Evolutionary conservation across 1,140 invertebrate species (phyloP).

Genomic region (Notospermus geniculatus): DNA sequence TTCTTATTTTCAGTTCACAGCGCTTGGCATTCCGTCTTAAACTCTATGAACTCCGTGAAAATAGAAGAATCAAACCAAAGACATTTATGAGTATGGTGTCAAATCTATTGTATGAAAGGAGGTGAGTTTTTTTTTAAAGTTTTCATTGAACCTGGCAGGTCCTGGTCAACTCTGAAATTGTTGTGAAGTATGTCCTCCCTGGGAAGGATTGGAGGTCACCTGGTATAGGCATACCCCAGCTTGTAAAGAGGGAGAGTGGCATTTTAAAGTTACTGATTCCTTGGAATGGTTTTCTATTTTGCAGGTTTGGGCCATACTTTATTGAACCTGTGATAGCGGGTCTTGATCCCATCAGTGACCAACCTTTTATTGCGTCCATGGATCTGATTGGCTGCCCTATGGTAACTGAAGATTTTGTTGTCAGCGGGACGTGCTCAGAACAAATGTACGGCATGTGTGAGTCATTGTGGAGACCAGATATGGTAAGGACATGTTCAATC

Average conservation of each 20-base stretch:
- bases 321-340: conserved; percentile 95
- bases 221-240: no score
- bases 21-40: conserved; percentile 85
- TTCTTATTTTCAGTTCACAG: conserved; percentile 60
- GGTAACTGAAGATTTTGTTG: conserved; percentile 91
- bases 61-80: conserved; percentile 84
- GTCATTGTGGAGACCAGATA: conserved; percentile 84
- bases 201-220: no score
- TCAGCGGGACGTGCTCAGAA: conserved; percentile 88
- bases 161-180: no score
- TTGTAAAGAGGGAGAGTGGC: no score
- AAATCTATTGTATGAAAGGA: conserved; percentile 91
- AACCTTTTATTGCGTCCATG: conserved; percentile 91
- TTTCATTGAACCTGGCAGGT: no score
- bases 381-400: conserved; percentile 92
- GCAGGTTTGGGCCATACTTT: conserved; percentile 94
- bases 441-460: conserved; percentile 98
- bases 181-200: no score
- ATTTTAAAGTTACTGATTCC: no score
- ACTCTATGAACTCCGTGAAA: conserved; percentile 89
- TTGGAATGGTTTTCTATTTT: conserved; percentile 23
- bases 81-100: conserved; percentile 91
- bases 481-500: conserved; percentile 63
- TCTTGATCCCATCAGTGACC: conserved; percentile 78
- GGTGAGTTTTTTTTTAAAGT: conserved; percentile 56